Conservation (phyloP, 2,113 vertebrate species). For the Muntiacus reevesi region DNA sequence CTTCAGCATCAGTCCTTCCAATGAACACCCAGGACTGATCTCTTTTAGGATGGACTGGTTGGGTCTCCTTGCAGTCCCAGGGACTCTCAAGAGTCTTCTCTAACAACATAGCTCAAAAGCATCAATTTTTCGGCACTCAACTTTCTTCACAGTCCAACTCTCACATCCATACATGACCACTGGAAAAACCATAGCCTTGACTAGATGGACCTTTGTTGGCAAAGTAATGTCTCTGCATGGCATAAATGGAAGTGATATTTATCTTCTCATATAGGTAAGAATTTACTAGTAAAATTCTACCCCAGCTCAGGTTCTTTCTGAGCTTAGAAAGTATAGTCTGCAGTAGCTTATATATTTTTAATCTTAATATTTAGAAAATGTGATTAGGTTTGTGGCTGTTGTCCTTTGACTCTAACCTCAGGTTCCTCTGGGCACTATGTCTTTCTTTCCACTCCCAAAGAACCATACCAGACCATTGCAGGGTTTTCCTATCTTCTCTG, state of each 20-base stretch:
- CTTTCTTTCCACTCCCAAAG: neutral
- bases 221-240: neutral
- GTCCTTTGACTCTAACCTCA: neutral
- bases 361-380: neutral
- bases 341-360: neutral
- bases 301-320: neutral
- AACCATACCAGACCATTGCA: neutral
- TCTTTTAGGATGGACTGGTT: too few relatives aligned
- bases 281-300: neutral
- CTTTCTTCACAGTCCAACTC: too few relatives aligned
- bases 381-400: neutral
- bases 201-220: too few relatives aligned
- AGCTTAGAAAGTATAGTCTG: neutral
- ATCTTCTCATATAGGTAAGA: neutral
- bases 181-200: too few relatives aligned
- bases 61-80: too few relatives aligned
- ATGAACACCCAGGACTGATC: too few relatives aligned
- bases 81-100: too few relatives aligned
- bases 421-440: neutral
- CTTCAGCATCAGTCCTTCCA: too few relatives aligned
- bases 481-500: neutral
- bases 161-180: too few relatives aligned
- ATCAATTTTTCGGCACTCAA: too few relatives aligned
- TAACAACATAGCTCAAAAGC: too few relatives aligned
- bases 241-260: constrained; percentile 18